A percentile compares a stretch with the other conserved stretches of the same genome.
These are phyloP conservation scores for Oryzias curvinotus DNA, from an alignment of 2,113 vertebrate species.

Conservation along the genomic window DNA sequence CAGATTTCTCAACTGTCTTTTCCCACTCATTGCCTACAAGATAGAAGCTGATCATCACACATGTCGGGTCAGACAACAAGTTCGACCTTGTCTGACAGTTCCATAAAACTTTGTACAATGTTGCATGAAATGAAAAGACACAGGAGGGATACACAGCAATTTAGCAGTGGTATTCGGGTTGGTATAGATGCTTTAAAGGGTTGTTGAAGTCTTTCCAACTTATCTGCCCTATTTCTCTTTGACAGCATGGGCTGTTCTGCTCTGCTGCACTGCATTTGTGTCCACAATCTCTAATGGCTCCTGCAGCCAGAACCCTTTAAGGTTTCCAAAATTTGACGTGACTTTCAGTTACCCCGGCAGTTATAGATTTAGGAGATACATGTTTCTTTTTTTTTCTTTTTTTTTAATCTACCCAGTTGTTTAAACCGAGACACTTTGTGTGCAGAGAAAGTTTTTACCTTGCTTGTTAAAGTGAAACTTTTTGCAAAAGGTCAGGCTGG, in stretches of 20 bases:
- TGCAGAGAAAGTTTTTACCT: conserved; percentile 8
- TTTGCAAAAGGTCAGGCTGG: conserved; percentile 24
- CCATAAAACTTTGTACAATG: conserved; percentile 47
- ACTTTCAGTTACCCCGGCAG: neutral
- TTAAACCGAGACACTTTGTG: conserved; percentile 2
- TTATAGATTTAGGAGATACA: neutral
- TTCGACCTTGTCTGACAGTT: conserved; percentile 31
- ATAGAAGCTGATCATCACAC: conserved; percentile 50
- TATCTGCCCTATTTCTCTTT: conserved; percentile 56
- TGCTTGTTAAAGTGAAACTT: neutral
- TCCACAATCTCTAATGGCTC: conserved; percentile 40
- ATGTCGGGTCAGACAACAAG: conserved; percentile 41
- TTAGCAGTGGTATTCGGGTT: conserved; percentile 13
- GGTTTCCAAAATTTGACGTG: conserved; percentile 13
- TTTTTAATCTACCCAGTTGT: neutral
- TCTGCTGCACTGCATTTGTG: conserved; percentile 48
- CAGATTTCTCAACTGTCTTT: conserved; percentile 11
- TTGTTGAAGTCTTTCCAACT: conserved; percentile 42
- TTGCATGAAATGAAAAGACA: conserved; percentile 60
- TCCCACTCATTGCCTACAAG: neutral
- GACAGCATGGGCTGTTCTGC: conserved; percentile 45
- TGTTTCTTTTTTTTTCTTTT: neutral
- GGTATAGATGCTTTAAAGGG: conserved; percentile 25
- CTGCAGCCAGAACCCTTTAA: conserved; percentile 30
- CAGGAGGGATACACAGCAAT: conserved; percentile 1